Evolutionary conservation across 2,797 vertebrate genomes (phyloP).

Genomic region (Lagorchestes hirsutus): DNA sequence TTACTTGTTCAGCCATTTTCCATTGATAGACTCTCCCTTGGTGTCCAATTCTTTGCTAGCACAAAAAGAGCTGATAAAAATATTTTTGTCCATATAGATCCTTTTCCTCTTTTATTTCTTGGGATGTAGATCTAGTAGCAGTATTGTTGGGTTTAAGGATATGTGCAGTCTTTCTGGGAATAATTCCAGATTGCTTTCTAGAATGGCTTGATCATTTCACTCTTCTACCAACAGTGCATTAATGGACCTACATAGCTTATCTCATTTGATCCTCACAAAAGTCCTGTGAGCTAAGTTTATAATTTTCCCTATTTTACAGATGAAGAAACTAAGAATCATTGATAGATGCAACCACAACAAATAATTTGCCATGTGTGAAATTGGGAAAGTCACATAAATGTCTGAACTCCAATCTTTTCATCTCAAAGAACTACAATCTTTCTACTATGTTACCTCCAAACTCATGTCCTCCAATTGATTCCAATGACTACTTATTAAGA

Average conservation of each 20-base stretch:
- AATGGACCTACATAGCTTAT: not conserved
- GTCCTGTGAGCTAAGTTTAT: not conserved
- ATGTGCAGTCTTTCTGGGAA: not conserved
- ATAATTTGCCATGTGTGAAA: not conserved
- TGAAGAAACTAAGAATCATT: not conserved
- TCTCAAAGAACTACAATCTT: not conserved
- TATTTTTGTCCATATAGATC: not conserved
- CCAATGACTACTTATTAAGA: not conserved
- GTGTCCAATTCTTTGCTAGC: not conserved
- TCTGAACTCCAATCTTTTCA: not conserved
- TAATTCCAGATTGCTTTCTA: not conserved
- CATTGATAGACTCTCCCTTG: not conserved
- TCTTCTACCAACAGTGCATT: too few species aligned
- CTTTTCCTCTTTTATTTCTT: not conserved
- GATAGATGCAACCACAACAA: not conserved
- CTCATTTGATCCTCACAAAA: not conserved
- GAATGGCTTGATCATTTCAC: not conserved
- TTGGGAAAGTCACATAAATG: not conserved
- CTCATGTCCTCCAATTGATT: not conserved
- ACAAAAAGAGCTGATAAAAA: not conserved
- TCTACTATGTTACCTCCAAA: not conserved
- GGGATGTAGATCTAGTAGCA: not conserved
- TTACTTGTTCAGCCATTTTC: not conserved
- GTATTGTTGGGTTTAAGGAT: not conserved
- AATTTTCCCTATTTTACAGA: not conserved